A percentile compares a stretch with the other conserved stretches of the same genome.
phyloP scores from a whole-genome alignment of 2,797 vertebrate species.

The Anableps anableps region DNA sequence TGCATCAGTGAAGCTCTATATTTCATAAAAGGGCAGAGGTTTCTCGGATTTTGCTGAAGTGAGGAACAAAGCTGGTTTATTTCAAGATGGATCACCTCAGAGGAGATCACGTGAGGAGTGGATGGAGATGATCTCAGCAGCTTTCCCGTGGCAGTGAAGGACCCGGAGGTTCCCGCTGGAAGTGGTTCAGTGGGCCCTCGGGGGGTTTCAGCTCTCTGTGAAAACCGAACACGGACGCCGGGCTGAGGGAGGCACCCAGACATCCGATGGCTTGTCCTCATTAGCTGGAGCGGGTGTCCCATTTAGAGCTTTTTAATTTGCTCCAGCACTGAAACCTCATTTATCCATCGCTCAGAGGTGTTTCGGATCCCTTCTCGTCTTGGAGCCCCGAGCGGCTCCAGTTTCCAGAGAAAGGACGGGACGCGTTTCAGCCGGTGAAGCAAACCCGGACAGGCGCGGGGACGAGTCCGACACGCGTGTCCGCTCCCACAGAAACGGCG shows the following conservation, averaged over 20 bases:
- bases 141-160: neutral
- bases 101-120: too few relatives aligned
- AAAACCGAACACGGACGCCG: neutral
- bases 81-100: too few relatives aligned
- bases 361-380: slow-evolving; percentile 37
- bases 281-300: slow-evolving; percentile 24
- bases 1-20: neutral
- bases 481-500: too few relatives aligned
- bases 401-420: slow-evolving; percentile 4
- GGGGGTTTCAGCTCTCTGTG: neutral
- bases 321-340: slow-evolving; percentile 55
- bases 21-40: neutral
- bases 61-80: neutral
- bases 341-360: slow-evolving; percentile 34
- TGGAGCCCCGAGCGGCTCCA: slow-evolving; percentile 23
- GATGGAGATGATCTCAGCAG: too few relatives aligned
- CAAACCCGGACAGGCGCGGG: neutral
- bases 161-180: neutral
- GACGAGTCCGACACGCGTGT: too few relatives aligned
- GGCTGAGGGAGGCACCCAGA: neutral
- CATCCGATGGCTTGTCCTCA: slow-evolving; percentile 28
- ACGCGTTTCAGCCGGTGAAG: neutral
- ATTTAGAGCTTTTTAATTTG: slow-evolving; percentile 47
- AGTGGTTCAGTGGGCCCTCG: neutral
- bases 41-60: neutral